phyloP scores from a whole-genome alignment of 2,888 invertebrate species.

The Zootermopsis nevadensis region DNA sequence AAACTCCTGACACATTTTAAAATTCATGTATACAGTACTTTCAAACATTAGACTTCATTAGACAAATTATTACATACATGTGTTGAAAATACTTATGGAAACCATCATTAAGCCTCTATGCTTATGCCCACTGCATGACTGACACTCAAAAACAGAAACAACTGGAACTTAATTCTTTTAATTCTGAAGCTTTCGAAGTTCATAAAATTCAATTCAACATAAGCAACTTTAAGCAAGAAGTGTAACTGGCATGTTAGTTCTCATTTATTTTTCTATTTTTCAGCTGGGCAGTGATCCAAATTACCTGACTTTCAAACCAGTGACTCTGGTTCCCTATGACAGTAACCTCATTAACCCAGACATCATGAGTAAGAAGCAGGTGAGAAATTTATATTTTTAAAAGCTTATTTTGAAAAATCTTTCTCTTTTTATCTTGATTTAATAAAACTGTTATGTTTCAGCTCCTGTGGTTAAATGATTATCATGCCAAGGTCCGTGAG shows the following conservation, averaged over 20 bases:
- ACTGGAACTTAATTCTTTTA: too few relatives aligned
- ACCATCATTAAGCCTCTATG: too few relatives aligned
- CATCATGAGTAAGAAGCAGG: slow-evolving; percentile 64
- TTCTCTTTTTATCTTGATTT: background rate
- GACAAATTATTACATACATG: too few relatives aligned
- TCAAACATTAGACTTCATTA: too few relatives aligned
- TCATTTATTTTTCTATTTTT: slow-evolving; percentile 50
- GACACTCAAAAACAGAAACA: too few relatives aligned
- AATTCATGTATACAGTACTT: too few relatives aligned
- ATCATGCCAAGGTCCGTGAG: slow-evolving; percentile 53
- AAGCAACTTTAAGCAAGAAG: too few relatives aligned
- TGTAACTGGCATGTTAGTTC: background rate
- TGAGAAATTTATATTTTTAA: slow-evolving; percentile 54
- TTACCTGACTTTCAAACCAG: slow-evolving; percentile 65
- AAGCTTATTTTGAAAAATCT: background rate
- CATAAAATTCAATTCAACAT: too few relatives aligned
- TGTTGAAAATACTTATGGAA: too few relatives aligned
- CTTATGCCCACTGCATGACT: too few relatives aligned
- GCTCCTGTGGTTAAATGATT: slow-evolving; percentile 56
- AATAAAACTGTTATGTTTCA: slow-evolving; percentile 46
- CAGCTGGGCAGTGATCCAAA: slow-evolving; percentile 55
- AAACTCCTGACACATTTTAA: too few relatives aligned
- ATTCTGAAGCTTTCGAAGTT: too few relatives aligned
- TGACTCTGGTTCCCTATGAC: slow-evolving; percentile 67
- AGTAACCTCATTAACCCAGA: slow-evolving; percentile 63